These are phyloP conservation scores for Nansenia antarctica DNA, from an alignment of 2,113 vertebrate genomes.

Conservation along the genomic window DNA sequence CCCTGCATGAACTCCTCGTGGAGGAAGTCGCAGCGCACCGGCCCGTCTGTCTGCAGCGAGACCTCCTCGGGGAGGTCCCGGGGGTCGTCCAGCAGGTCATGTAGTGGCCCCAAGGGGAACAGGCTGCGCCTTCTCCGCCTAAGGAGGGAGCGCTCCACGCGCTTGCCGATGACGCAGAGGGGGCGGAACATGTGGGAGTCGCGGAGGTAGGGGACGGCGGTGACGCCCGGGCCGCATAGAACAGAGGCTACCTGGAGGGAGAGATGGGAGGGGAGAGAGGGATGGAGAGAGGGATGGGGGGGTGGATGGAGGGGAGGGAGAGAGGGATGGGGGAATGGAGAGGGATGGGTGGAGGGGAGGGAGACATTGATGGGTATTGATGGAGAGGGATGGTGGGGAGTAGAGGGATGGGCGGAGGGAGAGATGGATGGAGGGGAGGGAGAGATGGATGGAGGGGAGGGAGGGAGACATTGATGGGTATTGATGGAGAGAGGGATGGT, in stretches of 20 bases:
- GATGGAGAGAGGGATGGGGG: background rate
- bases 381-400: too few species aligned
- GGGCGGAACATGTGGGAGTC: constrained; percentile 63
- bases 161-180: constrained; percentile 62
- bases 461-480: too few species aligned
- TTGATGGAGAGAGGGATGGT: too few species aligned
- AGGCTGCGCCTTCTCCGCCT: constrained; percentile 46
- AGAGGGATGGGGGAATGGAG: too few species aligned
- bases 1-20: constrained; percentile 69
- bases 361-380: too few species aligned
- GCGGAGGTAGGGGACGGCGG: constrained; percentile 59
- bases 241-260: constrained; percentile 10
- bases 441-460: too few species aligned
- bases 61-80: constrained; percentile 1
- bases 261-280: background rate
- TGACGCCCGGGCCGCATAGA: constrained; percentile 9
- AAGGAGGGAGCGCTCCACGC: constrained; percentile 35
- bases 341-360: too few species aligned
- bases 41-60: constrained; percentile 14
- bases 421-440: too few species aligned
- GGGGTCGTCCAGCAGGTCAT: constrained; percentile 38
- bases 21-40: constrained; percentile 41
- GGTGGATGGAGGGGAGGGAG: too few species aligned
- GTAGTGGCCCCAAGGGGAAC: constrained; percentile 57
- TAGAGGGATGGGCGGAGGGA: too few species aligned